Conservation (phyloP, 1,140 invertebrate species). For the Hyphantria cunea region DNA sequence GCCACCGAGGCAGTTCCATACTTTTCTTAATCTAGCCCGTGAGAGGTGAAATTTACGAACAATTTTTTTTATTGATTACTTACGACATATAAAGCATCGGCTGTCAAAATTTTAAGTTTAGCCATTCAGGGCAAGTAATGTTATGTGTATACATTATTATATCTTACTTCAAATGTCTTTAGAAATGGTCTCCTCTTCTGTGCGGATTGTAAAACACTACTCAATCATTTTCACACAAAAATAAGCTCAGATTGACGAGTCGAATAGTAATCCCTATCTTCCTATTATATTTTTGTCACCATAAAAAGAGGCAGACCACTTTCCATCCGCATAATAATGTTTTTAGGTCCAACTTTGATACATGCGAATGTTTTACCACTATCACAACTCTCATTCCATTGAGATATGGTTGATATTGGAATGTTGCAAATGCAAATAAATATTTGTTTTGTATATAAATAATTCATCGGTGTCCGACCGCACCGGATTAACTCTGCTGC, state of each 20-base stretch:
- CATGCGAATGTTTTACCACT: constrained; percentile 14
- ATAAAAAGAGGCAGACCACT: constrained; percentile 28
- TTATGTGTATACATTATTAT: too few relatives aligned
- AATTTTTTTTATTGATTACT: too few relatives aligned
- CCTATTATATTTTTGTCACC: constrained; percentile 27
- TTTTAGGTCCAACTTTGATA: constrained; percentile 23
- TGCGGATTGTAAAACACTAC: neutral
- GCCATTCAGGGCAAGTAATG: too few relatives aligned
- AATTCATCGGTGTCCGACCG: constrained; percentile 28
- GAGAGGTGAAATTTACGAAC: too few relatives aligned
- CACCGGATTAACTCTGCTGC: constrained; percentile 28
- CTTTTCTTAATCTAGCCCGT: too few relatives aligned
- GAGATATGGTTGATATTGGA: constrained; percentile 7
- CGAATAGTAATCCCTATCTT: constrained; percentile 13
- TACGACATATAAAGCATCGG: too few relatives aligned
- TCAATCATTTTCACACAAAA: neutral
- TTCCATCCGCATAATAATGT: constrained; percentile 28
- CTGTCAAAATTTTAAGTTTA: too few relatives aligned
- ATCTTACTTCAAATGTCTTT: neutral
- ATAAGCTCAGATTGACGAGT: constrained; percentile 15
- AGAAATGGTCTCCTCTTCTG: neutral
- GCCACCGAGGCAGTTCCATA: too few relatives aligned
- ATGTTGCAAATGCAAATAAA: neutral
- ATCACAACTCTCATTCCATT: neutral
- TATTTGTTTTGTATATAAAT: constrained; percentile 21